These are phyloP conservation scores for Sialis fuliginosa DNA, from an alignment of 2,888 invertebrate genomes.

Conservation along the genomic window DNA sequence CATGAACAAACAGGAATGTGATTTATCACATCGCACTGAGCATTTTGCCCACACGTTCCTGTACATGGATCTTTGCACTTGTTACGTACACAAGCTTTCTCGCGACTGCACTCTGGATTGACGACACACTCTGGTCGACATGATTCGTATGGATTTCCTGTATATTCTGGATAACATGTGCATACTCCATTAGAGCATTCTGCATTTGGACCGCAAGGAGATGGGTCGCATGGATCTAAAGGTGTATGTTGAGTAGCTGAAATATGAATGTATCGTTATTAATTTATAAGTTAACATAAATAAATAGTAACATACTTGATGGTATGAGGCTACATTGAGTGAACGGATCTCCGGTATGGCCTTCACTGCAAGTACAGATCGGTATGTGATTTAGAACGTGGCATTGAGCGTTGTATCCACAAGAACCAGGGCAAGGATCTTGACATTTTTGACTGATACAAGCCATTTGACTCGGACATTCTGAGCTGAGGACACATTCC, in stretches of 20 bases:
- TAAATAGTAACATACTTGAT: slow-evolving; percentile 15
- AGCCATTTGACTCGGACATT: slow-evolving; percentile 58
- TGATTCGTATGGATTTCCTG: slow-evolving; percentile 47
- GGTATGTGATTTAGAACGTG: slow-evolving; percentile 65
- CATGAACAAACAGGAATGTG: slow-evolving; percentile 57
- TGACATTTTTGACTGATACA: slow-evolving; percentile 64
- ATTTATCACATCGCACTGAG: slow-evolving; percentile 52
- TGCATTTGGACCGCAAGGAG: slow-evolving; percentile 62
- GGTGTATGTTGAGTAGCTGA: no score
- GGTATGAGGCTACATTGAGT: slow-evolving; percentile 46
- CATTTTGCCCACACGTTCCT: slow-evolving; percentile 50
- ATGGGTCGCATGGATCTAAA: slow-evolving; percentile 43
- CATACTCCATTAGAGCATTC: slow-evolving; percentile 44
- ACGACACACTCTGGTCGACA: slow-evolving; percentile 55
- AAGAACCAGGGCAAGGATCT: slow-evolving; percentile 70
- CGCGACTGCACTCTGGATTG: slow-evolving; percentile 43
- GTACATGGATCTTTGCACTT: slow-evolving; percentile 54
- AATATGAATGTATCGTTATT: no score
- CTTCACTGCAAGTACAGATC: slow-evolving; percentile 59
- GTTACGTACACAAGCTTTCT: slow-evolving; percentile 45
- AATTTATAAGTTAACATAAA: not conserved
- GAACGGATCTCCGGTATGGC: slow-evolving; percentile 68
- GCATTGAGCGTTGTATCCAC: slow-evolving; percentile 62
- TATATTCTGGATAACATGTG: slow-evolving; percentile 39
- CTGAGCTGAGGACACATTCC: slow-evolving; percentile 62